Percentiles rank a stretch among this genome's conserved stretches.
Conservation (phyloP, 2,888 invertebrate genomes). For the Augiades crinisus region DNA sequence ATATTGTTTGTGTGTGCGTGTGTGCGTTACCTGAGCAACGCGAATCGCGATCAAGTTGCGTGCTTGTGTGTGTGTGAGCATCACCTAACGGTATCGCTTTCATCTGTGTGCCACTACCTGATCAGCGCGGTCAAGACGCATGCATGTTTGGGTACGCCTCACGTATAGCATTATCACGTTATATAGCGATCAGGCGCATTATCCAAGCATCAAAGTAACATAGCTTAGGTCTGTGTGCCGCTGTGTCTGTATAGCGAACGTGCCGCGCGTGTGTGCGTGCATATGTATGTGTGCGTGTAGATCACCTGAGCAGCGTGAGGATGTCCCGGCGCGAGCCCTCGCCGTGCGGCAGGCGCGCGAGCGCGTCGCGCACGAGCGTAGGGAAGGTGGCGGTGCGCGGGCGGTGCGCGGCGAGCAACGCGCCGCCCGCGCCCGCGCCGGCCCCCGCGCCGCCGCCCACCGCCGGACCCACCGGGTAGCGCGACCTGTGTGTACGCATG, state of each 20-base stretch:
- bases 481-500: conserved; percentile 47
- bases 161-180: too few species aligned
- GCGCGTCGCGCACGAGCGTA: conserved; percentile 95
- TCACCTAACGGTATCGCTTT: too few species aligned
- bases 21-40: too few species aligned
- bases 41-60: too few species aligned
- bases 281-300: background rate
- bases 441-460: conserved; percentile 84
- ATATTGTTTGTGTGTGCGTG: too few species aligned
- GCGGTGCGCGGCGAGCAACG: conserved; percentile 89
- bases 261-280: background rate
- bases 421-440: conserved; percentile 85
- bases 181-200: too few species aligned
- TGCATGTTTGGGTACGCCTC: too few species aligned
- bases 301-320: conserved; percentile 88
- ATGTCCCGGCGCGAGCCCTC: conserved; percentile 96
- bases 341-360: conserved; percentile 95
- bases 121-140: too few species aligned
- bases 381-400: conserved; percentile 96
- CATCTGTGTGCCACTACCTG: too few species aligned
- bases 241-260: background rate
- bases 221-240: background rate
- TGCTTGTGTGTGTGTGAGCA: too few species aligned
- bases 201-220: too few species aligned
- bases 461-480: conserved; percentile 58